Base-by-base conservation (phyloP, 2,888 invertebrate genomes). In the Leptinotarsa tumamoca region DNA sequence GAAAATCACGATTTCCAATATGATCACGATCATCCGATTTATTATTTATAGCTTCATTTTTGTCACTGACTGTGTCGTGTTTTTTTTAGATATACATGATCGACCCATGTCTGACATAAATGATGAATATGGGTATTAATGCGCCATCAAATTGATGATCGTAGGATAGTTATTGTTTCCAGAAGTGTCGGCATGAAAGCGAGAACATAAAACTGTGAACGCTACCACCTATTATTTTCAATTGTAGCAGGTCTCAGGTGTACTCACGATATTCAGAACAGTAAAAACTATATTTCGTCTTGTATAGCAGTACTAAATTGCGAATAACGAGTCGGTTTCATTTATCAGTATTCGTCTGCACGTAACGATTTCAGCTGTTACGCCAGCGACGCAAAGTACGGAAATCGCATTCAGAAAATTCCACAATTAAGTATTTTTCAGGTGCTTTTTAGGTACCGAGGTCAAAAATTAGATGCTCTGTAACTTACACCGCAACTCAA, bases 111-210 rank as follows among this genome's bases (percentile, higher is more conserved):
- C 63, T 63, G 33, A 33, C n/a, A 63, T 63, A n/a, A 10, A 63
- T 63, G 33, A 63, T 63, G 63, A 7, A 63, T 63, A 43, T 43
- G 4, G 63, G 13, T 63, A 33, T 63, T 63, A 18, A 43, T 17
- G 63, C 43, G n/a, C 63, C 27, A 63, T 63, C 33, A 63, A 63
- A 63, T 63, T 63, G 63, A 43, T 33, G 43, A n/a, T 10, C 43
- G 33, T n/a, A 33, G 33, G 17, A n/a, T n/a, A 43, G 43, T 63
- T 63, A 63, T 63, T 33, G n/a, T 43, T 63, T 63, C 63, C 63
- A 63, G 63, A 63, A 63, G 63, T 63, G 63, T 17, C 63, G 33
- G 17, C 33, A 63, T 63, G 43, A 43, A 63, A 63, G n/a, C 43
- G 63, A 33, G 43, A 10, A 33, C n/a, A 63, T 63, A 33, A 63